Evolutionary conservation across 2,888 invertebrate genomes (phyloP).

Genomic region (Philaethria dido): DNA sequence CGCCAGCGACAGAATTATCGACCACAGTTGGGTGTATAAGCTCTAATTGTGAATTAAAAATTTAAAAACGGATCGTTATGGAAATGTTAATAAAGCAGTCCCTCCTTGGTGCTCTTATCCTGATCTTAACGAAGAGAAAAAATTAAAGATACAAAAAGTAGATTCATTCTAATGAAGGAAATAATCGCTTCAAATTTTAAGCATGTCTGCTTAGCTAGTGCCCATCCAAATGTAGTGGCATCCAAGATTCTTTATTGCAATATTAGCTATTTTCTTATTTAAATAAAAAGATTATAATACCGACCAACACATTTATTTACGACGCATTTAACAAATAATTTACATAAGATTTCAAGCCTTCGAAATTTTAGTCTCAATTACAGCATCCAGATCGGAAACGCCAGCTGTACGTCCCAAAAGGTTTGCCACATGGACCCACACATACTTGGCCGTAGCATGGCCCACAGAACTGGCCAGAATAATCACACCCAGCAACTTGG

Average conservation of each 20-base stretch:
- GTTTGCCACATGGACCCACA: conserved; percentile 58
- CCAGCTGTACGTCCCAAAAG: conserved; percentile 71
- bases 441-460: conserved; percentile 53
- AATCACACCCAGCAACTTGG: conserved; percentile 57
- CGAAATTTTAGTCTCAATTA: conserved; percentile 5
- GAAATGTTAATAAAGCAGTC: neutral
- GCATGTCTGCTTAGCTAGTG: too few species aligned
- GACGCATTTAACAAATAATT: neutral
- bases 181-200: too few species aligned
- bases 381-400: conserved; percentile 55
- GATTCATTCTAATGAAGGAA: too few species aligned
- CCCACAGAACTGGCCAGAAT: conserved; percentile 59
- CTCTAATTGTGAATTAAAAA: too few species aligned
- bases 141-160: neutral
- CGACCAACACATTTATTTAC: neutral
- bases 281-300: neutral
- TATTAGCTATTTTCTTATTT: too few species aligned
- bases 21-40: too few species aligned
- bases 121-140: neutral
- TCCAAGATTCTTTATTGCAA: too few species aligned
- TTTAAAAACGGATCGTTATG: too few species aligned
- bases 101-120: neutral
- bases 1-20: too few species aligned
- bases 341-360: neutral
- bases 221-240: too few species aligned